Conservation (phyloP, 2,888 invertebrate genomes). For the Oligia strigilis region DNA sequence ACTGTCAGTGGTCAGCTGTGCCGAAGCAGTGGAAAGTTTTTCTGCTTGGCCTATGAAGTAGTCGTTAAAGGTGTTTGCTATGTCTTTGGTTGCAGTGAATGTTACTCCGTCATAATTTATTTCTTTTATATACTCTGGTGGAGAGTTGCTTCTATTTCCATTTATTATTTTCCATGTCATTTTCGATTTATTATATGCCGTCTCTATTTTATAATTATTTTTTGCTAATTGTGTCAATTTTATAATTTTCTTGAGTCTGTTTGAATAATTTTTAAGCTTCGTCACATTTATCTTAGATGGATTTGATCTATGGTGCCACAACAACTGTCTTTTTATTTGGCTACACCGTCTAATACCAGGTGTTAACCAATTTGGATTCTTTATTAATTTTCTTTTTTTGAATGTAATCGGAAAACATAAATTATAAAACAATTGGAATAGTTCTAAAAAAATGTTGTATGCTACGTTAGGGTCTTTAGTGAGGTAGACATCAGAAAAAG, state of each 20-base stretch:
- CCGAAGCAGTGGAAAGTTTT: constrained; percentile 5
- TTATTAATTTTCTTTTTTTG: too few relatives aligned
- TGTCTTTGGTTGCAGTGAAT: background rate
- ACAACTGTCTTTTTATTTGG: too few relatives aligned
- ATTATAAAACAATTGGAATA: too few relatives aligned
- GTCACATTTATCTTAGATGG: background rate
- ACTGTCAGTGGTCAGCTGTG: background rate
- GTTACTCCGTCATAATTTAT: background rate
- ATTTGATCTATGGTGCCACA: background rate
- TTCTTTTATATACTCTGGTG: background rate
- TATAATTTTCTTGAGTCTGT: background rate
- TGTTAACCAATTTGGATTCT: too few relatives aligned
- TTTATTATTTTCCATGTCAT: background rate
- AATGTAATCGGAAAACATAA: too few relatives aligned
- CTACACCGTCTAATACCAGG: too few relatives aligned
- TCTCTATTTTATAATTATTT: background rate
- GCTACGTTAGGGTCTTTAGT: too few relatives aligned
- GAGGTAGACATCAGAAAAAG: too few relatives aligned
- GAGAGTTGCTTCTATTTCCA: background rate
- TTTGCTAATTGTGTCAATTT: background rate
- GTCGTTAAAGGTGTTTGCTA: constrained; percentile 7
- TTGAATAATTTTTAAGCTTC: background rate
- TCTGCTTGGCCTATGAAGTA: constrained; percentile 8
- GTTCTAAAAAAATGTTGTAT: too few relatives aligned
- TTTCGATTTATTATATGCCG: background rate